Evolutionary conservation across 2,797 vertebrate species (phyloP).

Genomic region (Phrynocephalus vlangalii): DNA sequence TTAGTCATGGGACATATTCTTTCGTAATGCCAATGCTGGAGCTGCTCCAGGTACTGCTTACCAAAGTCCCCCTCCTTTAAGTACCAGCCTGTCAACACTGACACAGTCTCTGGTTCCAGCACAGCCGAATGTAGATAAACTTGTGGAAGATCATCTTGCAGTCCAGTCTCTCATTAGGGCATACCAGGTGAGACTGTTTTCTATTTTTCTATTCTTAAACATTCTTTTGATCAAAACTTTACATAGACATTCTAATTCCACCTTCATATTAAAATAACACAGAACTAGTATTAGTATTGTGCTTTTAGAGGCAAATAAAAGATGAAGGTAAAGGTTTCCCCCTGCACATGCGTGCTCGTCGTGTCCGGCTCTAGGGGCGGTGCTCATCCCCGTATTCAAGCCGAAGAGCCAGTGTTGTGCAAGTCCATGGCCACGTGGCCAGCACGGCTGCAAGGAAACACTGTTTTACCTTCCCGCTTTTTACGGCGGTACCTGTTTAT

Average conservation of each 20-base stretch:
- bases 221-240: neutral
- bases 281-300: no score
- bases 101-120: slow-evolving; percentile 86
- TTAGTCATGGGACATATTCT: slow-evolving; percentile 98
- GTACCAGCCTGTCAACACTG: slow-evolving; percentile 79
- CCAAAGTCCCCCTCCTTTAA: slow-evolving; percentile 91
- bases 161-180: slow-evolving; percentile 98
- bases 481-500: no score
- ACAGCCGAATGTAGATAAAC: slow-evolving; percentile 94
- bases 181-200: slow-evolving; percentile 87
- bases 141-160: slow-evolving; percentile 96
- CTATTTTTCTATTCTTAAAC: rapidly evolving
- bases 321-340: no score
- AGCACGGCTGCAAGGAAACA: no score
- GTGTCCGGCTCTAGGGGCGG: no score
- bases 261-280: neutral
- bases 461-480: no score
- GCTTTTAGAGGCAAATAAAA: no score
- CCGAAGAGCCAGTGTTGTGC: no score
- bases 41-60: slow-evolving; percentile 93
- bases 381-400: no score
- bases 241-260: neutral
- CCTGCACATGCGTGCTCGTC: no score
- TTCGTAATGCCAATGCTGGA: slow-evolving; percentile 94
- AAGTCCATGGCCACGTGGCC: no score